Evolutionary conservation across 2,888 invertebrate species (phyloP).

Genomic region (Drosophila neoperkinsi): DNA sequence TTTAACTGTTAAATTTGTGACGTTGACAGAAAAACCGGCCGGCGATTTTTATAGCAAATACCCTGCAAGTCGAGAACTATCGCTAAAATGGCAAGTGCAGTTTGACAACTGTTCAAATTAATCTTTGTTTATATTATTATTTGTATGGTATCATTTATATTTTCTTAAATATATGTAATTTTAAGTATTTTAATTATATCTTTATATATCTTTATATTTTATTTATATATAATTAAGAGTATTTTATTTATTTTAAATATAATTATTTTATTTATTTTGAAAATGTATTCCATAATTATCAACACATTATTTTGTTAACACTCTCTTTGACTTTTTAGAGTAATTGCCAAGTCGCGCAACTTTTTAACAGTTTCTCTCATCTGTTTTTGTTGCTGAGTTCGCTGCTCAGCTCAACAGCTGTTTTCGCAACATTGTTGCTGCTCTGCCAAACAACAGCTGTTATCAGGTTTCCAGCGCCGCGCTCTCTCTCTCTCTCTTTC

Average conservation of each 20-base stretch:
- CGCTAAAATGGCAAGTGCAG: not conserved
- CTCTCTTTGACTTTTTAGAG: conserved; percentile 2
- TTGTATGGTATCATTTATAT: not conserved
- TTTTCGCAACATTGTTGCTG: conserved; percentile 79
- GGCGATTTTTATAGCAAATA: conserved; percentile 57
- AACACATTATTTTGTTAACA: not conserved
- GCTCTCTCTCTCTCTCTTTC: conserved; percentile 3
- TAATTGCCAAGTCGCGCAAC: conserved; percentile 1
- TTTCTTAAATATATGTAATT: not conserved
- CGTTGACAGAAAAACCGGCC: conserved; percentile 76
- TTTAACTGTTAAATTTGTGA: conserved; percentile 76
- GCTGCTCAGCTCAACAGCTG: conserved; percentile 73
- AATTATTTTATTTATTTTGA: not conserved
- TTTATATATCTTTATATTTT: not conserved
- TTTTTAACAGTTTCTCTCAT: not conserved
- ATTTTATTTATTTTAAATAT: not conserved
- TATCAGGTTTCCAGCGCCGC: conserved; percentile 47
- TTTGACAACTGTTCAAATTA: not conserved
- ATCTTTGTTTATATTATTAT: not conserved
- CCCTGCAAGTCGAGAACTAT: conserved; percentile 19
- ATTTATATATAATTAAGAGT: not conserved
- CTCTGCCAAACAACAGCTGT: conserved; percentile 60
- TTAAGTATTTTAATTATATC: not conserved
- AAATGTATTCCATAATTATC: not conserved
- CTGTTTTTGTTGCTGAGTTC: conserved; percentile 38